phyloP scores from a whole-genome alignment of 1,140 invertebrate genomes.

The Aphaenogaster floridana region DNA sequence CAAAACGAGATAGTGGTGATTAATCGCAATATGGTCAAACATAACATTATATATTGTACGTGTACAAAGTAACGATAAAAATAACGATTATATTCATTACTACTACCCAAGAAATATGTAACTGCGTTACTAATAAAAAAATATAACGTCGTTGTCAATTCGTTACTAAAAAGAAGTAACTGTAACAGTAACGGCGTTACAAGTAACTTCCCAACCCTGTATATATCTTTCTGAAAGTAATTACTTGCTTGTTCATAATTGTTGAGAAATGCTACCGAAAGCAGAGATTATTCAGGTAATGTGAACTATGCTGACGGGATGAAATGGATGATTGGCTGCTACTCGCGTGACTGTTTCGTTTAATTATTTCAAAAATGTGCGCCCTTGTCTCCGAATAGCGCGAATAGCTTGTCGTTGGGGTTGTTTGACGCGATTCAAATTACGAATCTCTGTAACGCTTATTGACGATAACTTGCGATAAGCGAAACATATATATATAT shows the following conservation, averaged over 20 bases:
- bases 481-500: neutral
- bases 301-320: neutral
- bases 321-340: neutral
- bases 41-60: too few relatives aligned
- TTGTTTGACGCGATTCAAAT: neutral
- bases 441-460: neutral
- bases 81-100: too few relatives aligned
- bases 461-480: neutral
- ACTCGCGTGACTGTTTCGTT: neutral
- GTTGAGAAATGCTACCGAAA: neutral
- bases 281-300: constrained; percentile 6
- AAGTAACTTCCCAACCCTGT: too few relatives aligned
- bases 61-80: too few relatives aligned
- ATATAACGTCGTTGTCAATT: too few relatives aligned
- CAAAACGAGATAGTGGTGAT: too few relatives aligned
- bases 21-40: too few relatives aligned
- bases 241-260: neutral
- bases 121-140: too few relatives aligned
- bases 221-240: neutral
- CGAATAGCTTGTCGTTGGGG: neutral
- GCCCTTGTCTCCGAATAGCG: neutral
- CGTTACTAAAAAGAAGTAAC: too few relatives aligned
- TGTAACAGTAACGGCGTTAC: too few relatives aligned
- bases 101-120: too few relatives aligned
- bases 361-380: neutral